Base-by-base conservation (phyloP, 2,888 invertebrate species). In the Smittia aterrima region DNA sequence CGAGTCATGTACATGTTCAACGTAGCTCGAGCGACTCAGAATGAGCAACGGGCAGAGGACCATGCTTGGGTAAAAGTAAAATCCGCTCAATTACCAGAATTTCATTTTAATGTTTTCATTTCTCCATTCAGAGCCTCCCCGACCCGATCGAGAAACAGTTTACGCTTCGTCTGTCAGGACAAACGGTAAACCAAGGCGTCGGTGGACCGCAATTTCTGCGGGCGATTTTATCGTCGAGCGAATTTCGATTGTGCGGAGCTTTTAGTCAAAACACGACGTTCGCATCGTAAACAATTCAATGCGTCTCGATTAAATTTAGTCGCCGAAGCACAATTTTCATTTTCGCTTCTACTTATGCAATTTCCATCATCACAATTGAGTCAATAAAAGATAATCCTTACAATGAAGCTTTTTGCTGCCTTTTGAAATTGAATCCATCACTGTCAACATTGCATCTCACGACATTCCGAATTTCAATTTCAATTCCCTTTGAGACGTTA, bases 251-350 rank as follows among this genome's bases (percentile, higher is more conserved):
- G 66, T 89, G 89, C 74, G 92, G 92, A 2, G 92, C 92, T n/a
- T 93, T 93, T 80, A 88, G 91, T 0, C 88, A 90, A 77, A 92
- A 92, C 79, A 90, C 89, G 0, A 87, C 88, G 67, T 92, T 92
- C 80, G 38, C 38, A 38, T 7, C 38, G 4, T 7, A 38, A 38
- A 38, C 38, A 38, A 4, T 7, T 38, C 38, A 11, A 4, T 11
- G 38, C 11, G 38, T 38, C 6, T 4, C 11, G 38, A 7, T 38
- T 38, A n/a, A n/a, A 38, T 11, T 38, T 38, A 7, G 6, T 4
- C 38, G 38, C 38, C 38, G 11, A 38, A 38, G 6, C 38, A 11
- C 38, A 38, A 38, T 38, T 38, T 38, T 38, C 38, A 38, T 38
- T 11, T 38, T 4, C 4, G 38, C 38, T 38, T 38, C 4, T 11